Evolutionary conservation across 2,888 invertebrate genomes (phyloP), one percentile per base, ranked within the genome.

Genomic region (Chymomyza amoena): DNA sequence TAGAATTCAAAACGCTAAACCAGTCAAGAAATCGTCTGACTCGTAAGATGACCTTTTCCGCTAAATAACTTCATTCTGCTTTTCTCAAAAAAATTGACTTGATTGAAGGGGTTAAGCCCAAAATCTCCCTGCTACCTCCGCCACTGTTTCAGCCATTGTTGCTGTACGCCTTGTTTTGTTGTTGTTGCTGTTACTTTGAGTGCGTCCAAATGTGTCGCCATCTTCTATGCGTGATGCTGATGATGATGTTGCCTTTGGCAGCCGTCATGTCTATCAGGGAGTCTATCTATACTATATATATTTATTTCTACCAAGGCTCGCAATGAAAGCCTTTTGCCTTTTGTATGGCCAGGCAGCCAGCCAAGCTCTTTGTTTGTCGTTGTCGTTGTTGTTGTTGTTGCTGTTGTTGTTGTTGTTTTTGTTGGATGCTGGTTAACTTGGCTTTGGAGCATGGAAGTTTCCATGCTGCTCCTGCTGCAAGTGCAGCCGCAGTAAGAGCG

Each of bases 201-300:
- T 54, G 52, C 52, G 52, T 54, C 52, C 18, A 54, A 54, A 54
- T 54, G 52, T 18, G 18, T 18, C 52, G 61, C 61, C 32, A 9
- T 9, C 61, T 32, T 39, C 16, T 61, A 39, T 39, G 39, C 28
- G n/a, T 25, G 59, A n/a, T 59, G 15, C 25, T 28, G 10, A 7
- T 59, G 36, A 50, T 59, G 39, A 45, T 64, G 71, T 64, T 77
- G 71, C 77, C 74, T 64, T 61, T 70, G 77, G 76, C 73, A 73
- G 69, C 68, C 57, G 54, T 28, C 20, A 59, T 75, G 73, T 45
- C 13, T 45, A 45, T 45, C 39, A 45, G 39, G 39, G 66, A 75
- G 68, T 73, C 68, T 70, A 68, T 70, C 51, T 25, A 25, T 20
- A 3, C n/a, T 20, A 50, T 45, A 45, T 45, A 50, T 50, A 57